These are phyloP conservation scores for Muscina levida DNA, from an alignment of 2,888 invertebrate species.

Conservation along the genomic window DNA sequence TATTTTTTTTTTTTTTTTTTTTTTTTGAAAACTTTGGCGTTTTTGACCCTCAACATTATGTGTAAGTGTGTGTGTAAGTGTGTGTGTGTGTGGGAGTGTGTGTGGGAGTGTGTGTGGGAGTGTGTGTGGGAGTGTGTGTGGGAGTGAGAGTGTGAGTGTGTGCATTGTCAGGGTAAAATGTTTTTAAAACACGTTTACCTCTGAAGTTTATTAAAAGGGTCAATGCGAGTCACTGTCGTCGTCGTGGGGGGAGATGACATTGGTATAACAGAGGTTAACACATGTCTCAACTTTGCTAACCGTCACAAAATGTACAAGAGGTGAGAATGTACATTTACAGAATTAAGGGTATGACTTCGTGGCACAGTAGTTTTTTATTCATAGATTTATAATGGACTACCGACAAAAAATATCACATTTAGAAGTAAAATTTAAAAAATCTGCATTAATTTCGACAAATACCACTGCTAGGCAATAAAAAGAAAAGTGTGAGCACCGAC, in stretches of 20 bases:
- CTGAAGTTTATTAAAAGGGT: background rate
- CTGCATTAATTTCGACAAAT: too few species aligned
- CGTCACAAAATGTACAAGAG: background rate
- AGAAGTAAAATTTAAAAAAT: too few species aligned
- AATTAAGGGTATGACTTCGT: too few species aligned
- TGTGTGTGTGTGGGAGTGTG: too few species aligned
- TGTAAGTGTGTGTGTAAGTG: background rate
- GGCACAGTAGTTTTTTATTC: too few species aligned
- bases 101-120: background rate
- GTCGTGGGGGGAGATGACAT: background rate
- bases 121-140: background rate
- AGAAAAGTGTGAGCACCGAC: too few species aligned
- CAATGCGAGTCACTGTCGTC: background rate
- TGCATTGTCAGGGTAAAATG: background rate
- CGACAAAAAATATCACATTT: too few species aligned
- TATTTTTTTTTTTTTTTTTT: background rate
- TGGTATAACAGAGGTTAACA: background rate
- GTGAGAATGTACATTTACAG: too few species aligned
- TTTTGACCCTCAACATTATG: background rate
- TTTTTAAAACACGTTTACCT: conserved; percentile 21
- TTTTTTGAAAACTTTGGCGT: background rate
- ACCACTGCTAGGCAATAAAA: too few species aligned
- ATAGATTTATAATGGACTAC: too few species aligned
- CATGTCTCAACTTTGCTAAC: conserved; percentile 1
- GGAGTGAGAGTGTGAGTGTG: too few species aligned